Base-by-base conservation (phyloP, 2,888 invertebrate species). In the Macrosoma leucophasiata region DNA sequence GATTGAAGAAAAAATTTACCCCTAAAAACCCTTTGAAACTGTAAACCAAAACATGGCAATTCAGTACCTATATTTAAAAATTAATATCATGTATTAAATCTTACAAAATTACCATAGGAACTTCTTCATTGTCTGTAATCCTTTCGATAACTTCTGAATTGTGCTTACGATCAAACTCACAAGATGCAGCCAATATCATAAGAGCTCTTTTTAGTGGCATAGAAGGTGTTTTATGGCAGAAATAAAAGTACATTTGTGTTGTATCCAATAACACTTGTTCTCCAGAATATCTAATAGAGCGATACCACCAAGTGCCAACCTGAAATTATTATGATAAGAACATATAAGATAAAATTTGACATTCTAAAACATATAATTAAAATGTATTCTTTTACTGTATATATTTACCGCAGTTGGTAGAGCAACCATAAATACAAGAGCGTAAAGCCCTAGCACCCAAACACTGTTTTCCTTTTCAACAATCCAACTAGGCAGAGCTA, bases 401-500 rank as follows among this genome's bases (percentile, higher is more conserved):
- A 3, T 36, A 85, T 88, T 84, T 70, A 88, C 94, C 43, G 91
- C 91, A 33, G 92, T 93, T 13, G 95, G 95, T 66, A 99, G 79
- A 22, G 97, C 95, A 35, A 99, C 92, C 98, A 99, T 99, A 73
- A 99, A 99, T 1, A 99, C 94, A 29, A 98, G 85, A 3, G 94
- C 97, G 81, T 98, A 98, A 1, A 97, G 86, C 3, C 97, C 97
- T 28, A 98, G 86, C 4, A 97, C 98, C 97, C 97, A 98, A 13
- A 98, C 91, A 50, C 98, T 98, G 71, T 99, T 99, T 76, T 99
- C 97, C 71, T 98, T 97, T 65, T 98, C 98, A 6, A 99, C 97
- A 70, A 99, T 97, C 99, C 99, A 99, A 33, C 98, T 98, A 4
- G 99, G 99, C 32, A 99, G 74, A 4, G 99, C 99, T 67, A 99